phyloP scores from a whole-genome alignment of 2,797 vertebrate genomes.

The Enteromius anoplus region DNA sequence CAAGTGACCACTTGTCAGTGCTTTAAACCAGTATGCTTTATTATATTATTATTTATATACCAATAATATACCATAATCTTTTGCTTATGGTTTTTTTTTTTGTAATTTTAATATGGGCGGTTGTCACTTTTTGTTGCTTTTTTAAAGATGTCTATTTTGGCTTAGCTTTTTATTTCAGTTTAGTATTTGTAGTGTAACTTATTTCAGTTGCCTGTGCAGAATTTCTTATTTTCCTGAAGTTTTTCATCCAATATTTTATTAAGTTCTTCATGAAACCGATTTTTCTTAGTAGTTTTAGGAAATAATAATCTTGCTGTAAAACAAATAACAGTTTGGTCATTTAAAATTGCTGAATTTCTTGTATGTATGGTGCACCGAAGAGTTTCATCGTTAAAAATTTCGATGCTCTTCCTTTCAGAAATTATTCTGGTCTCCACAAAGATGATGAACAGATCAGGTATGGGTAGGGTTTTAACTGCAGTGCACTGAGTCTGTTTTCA shows the following conservation, averaged over 20 bases:
- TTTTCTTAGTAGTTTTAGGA: not conserved
- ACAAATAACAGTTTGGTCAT: too few species aligned
- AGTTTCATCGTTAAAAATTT: slow-evolving; percentile 11
- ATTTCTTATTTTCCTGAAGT: not conserved
- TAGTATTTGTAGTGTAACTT: not conserved
- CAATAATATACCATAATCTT: not conserved
- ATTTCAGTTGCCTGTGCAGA: not conserved
- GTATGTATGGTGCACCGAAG: too few species aligned
- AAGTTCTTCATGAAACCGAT: not conserved
- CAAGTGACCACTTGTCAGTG: not conserved
- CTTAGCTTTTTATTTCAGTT: not conserved
- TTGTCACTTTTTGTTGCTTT: not conserved
- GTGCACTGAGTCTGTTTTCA: slow-evolving; percentile 28
- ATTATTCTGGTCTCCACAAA: slow-evolving; percentile 74
- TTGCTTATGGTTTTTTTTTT: not conserved
- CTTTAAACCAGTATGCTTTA: not conserved
- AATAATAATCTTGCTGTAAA: not conserved
- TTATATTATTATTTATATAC: not conserved
- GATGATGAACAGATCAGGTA: slow-evolving; percentile 73
- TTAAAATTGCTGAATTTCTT: not conserved
- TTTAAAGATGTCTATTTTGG: not conserved
- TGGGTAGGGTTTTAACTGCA: slow-evolving; percentile 51
- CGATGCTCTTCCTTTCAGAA: slow-evolving; percentile 68
- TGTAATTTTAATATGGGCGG: not conserved
- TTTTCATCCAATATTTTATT: not conserved